A percentile compares a stretch with the other conserved stretches of the same genome.
Conservation (phyloP, 2,888 invertebrate genomes). For the Andrena bicolor region DNA sequence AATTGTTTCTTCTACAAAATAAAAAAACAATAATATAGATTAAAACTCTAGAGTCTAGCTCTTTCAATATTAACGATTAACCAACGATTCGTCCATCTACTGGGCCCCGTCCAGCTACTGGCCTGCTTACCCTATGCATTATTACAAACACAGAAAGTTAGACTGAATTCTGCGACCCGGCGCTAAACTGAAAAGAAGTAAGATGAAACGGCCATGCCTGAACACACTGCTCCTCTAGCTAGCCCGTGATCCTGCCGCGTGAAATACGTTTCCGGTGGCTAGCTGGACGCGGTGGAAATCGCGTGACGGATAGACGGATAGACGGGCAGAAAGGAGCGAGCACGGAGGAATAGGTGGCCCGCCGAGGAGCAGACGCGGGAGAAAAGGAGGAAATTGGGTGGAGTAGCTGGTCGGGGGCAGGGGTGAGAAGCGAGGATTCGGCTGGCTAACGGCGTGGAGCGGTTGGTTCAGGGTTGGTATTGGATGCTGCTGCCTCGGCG, state of each 20-base stretch:
- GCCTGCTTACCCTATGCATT: too few species aligned
- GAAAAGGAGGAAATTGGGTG: constrained; percentile 57
- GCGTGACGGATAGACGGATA: constrained; percentile 52
- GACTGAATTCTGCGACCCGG: too few species aligned
- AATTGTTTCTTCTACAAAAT: too few species aligned
- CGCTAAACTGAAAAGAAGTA: constrained; percentile 7
- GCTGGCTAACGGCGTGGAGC: constrained; percentile 45
- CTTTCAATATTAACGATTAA: too few species aligned
- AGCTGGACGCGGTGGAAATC: constrained; percentile 27
- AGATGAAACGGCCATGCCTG: constrained; percentile 1
- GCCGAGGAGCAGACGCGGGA: constrained; percentile 28
- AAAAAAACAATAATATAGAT: too few species aligned
- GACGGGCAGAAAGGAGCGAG: constrained; percentile 51
- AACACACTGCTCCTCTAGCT: not conserved
- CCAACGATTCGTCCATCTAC: too few species aligned
- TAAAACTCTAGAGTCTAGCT: too few species aligned
- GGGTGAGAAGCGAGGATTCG: constrained; percentile 67
- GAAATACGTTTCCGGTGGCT: constrained; percentile 54
- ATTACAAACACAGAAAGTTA: too few species aligned
- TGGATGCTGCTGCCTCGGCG: constrained; percentile 76
- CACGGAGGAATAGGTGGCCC: constrained; percentile 43
- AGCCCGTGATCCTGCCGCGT: constrained; percentile 21
- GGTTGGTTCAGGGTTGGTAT: constrained; percentile 76
- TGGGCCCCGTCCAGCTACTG: too few species aligned
- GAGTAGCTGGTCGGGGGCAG: constrained; percentile 56